Evolutionary conservation across 2,113 vertebrate genomes (phyloP), one percentile per base, ranked within the genome.

Genomic region (Amblyopsis rosae): DNA sequence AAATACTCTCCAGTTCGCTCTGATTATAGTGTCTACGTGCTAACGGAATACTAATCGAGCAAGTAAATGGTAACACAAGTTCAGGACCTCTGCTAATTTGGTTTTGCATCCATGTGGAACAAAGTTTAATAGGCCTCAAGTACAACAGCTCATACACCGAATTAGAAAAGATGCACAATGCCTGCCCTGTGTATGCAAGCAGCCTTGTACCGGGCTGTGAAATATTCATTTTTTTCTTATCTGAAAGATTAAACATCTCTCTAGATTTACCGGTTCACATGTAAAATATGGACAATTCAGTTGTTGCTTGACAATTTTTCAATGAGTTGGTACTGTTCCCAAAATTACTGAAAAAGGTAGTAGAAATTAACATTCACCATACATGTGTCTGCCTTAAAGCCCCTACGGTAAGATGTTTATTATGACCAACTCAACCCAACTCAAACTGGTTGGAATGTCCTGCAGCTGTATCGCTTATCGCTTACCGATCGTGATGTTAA

Each of bases 71-170:
- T 79, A 76, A 86, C 83, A 85, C 66, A 71, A 74, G 85, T 84
- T 84, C 87, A 76, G 67, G 83, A 86, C 88, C 88, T 83, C 62
- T 3, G 50, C 73, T 86, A 87, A 88, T 90, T 88, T 87, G 79
- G 79, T 84, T 85, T 79, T 66, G 87, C 87, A 77, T 66, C 71
- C 41, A 17, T 85, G 84, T 84, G 84, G 87, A 90, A 90, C 86
- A 26, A 59, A 67, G 67, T 84, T 82, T 84, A 88, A 86, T 83
- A 47, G 86, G 59, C 66, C 75, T 86, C 54, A 35, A 69, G 73
- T 70, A 76, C 70, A 72, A 80, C 56, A 45, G 73, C 69, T 72
- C 78, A 67, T 65, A 77, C 35, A 47, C 64, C 12, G 62, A 84
- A 81, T 79, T 73, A 73, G 59, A 77, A 72, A n/a, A 16, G 65